Evolutionary conservation across 2,797 vertebrate genomes (phyloP).

Genomic region (Okamejei kenojei): DNA sequence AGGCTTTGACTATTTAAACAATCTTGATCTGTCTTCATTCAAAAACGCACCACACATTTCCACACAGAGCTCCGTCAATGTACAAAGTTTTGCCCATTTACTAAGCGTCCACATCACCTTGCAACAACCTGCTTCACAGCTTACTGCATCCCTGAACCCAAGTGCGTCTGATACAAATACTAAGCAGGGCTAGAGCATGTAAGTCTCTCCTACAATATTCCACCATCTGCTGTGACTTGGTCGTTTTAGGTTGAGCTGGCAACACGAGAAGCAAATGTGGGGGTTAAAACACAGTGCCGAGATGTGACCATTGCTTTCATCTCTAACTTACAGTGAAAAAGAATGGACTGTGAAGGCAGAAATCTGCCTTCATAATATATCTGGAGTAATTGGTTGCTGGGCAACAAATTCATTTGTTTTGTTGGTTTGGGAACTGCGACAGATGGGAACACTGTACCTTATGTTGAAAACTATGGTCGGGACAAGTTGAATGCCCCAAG

Average conservation of each 20-base stretch:
- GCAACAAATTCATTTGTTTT: not conserved
- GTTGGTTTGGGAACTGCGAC: not conserved
- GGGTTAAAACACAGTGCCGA: not conserved
- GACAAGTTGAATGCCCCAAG: not conserved
- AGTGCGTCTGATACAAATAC: not conserved
- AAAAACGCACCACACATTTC: not conserved
- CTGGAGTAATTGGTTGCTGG: conserved; percentile 12
- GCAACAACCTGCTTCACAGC: not conserved
- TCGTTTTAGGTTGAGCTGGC: not conserved
- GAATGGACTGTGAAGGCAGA: not conserved
- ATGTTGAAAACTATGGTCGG: not conserved
- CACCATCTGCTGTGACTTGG: not conserved
- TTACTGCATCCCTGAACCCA: not conserved
- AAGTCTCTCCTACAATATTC: not conserved
- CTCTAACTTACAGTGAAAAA: not conserved
- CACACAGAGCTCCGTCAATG: not conserved
- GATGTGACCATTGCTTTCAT: not conserved
- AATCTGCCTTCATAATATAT: not conserved
- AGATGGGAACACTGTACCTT: not conserved
- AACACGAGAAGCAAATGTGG: not conserved
- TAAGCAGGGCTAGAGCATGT: not conserved
- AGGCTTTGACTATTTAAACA: not conserved
- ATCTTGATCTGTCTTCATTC: not conserved
- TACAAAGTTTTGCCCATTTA: too few species aligned
- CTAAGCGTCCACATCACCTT: not conserved